Evolutionary conservation across 2,888 invertebrate species (phyloP).

Genomic region (Noctua comes): DNA sequence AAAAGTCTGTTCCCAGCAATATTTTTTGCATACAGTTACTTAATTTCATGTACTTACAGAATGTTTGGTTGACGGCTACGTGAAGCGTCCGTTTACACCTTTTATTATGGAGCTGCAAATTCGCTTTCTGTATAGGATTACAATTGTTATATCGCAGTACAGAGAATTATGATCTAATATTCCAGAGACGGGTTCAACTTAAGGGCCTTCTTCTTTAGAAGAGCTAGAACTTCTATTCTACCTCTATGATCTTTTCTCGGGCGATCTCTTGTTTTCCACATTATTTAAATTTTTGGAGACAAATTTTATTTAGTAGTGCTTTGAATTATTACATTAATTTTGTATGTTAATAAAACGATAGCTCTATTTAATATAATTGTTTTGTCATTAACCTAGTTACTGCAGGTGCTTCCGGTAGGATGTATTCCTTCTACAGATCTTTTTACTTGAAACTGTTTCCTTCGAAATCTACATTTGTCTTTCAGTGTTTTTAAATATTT

Average conservation of each 20-base stretch:
- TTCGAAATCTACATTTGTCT: background rate
- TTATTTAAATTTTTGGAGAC: slow-evolving; percentile 3
- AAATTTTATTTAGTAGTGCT: background rate
- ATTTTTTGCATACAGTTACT: too few species aligned
- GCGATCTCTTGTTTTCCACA: background rate
- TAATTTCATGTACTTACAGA: too few species aligned
- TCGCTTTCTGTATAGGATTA: background rate
- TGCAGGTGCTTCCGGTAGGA: background rate
- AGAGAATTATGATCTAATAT: background rate
- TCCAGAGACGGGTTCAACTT: background rate
- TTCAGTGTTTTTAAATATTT: background rate
- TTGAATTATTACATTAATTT: background rate
- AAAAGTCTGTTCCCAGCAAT: too few species aligned
- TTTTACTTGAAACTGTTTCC: background rate
- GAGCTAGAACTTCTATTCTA: background rate
- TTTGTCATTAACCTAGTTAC: background rate
- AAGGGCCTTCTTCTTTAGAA: background rate
- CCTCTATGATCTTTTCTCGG: background rate
- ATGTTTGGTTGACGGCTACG: too few species aligned
- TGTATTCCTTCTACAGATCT: background rate
- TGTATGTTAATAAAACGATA: background rate
- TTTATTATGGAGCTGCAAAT: background rate
- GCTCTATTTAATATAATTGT: background rate
- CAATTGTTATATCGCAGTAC: background rate
- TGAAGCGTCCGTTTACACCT: too few species aligned